phyloP scores from a whole-genome alignment of 1,140 invertebrate genomes.

The Trichomalopsis sarcophagae region DNA sequence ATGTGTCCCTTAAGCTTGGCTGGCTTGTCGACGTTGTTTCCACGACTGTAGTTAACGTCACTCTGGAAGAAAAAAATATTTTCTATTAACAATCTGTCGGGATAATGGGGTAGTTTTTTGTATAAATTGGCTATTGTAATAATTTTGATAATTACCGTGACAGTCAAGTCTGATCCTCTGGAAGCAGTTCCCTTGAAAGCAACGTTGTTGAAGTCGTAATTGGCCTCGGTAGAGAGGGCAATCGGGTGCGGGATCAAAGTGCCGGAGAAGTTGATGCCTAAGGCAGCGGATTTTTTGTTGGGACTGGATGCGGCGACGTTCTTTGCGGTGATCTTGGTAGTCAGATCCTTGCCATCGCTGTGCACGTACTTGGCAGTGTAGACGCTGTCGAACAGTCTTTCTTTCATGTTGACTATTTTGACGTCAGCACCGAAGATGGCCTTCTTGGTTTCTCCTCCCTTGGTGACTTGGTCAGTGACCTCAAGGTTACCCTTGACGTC shows the following conservation, averaged over 20 bases:
- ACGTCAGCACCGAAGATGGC: constrained; percentile 66
- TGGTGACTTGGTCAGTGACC: constrained; percentile 74
- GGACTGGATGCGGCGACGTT: constrained; percentile 58
- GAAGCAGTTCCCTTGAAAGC: constrained; percentile 59
- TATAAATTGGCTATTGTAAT: background rate
- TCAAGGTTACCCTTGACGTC: constrained; percentile 70
- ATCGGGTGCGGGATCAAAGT: constrained; percentile 67
- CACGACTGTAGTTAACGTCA: constrained; percentile 71
- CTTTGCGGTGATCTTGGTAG: constrained; percentile 58
- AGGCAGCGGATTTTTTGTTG: constrained; percentile 57
- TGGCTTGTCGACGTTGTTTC: constrained; percentile 66
- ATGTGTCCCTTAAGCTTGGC: constrained; percentile 63
- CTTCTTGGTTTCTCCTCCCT: constrained; percentile 74
- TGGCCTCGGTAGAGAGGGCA: constrained; percentile 52
- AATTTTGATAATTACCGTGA: constrained; percentile 57
- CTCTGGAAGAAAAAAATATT: constrained; percentile 57
- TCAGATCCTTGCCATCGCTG: constrained; percentile 64
- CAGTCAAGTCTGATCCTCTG: constrained; percentile 59
- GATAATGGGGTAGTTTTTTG: background rate
- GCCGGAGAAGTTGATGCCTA: constrained; percentile 63
- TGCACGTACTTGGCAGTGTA: constrained; percentile 68
- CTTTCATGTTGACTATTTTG: constrained; percentile 67
- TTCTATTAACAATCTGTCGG: background rate
- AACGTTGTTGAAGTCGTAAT: constrained; percentile 44
- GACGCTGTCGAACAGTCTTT: constrained; percentile 64